Evolutionary conservation across 2,888 invertebrate species (phyloP).

Genomic region (Philereme transversata): DNA sequence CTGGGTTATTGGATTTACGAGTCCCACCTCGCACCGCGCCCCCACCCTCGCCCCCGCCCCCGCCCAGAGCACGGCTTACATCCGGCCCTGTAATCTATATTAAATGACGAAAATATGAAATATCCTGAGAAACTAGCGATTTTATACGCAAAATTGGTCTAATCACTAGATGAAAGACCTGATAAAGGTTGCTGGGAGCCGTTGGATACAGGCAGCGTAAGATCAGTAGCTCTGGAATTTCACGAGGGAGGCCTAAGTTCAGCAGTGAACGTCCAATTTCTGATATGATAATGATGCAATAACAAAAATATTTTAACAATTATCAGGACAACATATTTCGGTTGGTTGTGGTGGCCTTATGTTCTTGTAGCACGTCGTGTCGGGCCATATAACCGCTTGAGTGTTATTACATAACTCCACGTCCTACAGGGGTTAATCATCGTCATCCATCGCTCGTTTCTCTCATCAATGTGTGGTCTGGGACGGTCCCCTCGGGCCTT

Average conservation of each 20-base stretch:
- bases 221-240: too few relatives aligned
- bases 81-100: conserved; percentile 19
- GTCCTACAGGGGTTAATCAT: conserved; percentile 11
- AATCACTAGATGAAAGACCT: too few relatives aligned
- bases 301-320: too few relatives aligned
- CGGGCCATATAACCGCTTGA: conserved; percentile 1
- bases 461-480: conserved; percentile 7
- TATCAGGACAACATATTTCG: too few relatives aligned
- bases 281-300: too few relatives aligned
- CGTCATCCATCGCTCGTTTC: conserved; percentile 7
- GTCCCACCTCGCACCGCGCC: conserved; percentile 5
- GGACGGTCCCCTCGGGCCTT: conserved; percentile 6
- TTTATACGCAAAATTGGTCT: too few relatives aligned
- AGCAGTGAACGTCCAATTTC: too few relatives aligned
- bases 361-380: not conserved
- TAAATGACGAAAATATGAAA: conserved; percentile 14
- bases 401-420: not conserved
- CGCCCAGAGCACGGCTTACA: not conserved
- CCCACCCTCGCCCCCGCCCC: conserved; percentile 1
- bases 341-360: too few relatives aligned
- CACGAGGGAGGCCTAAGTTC: too few relatives aligned
- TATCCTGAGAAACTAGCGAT: not conserved
- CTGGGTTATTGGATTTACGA: conserved; percentile 47
- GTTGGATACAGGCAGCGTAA: too few relatives aligned
- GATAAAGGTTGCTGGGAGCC: too few relatives aligned